phyloP scores from a whole-genome alignment of 2,797 vertebrate species.

The Pangasius macronema region DNA sequence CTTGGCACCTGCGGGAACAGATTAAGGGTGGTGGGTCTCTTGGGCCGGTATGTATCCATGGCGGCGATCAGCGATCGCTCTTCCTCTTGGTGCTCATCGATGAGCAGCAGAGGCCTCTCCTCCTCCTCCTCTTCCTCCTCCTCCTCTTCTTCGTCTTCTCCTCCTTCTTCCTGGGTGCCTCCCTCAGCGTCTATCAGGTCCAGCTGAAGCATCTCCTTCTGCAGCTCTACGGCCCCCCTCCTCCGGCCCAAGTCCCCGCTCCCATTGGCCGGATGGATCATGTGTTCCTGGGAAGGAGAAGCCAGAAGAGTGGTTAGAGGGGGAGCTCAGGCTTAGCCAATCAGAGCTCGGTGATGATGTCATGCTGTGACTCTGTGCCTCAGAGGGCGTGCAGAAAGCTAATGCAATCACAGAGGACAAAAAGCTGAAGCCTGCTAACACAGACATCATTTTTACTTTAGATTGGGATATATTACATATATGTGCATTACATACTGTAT shows the following conservation, averaged over 20 bases:
- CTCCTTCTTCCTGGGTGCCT: slow-evolving; percentile 61
- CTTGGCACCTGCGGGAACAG: slow-evolving; percentile 94
- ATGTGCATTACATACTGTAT: neutral
- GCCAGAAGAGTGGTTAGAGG: slow-evolving; percentile 52
- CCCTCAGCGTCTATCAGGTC: slow-evolving; percentile 88
- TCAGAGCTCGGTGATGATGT: slow-evolving; percentile 72
- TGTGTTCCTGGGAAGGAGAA: slow-evolving; percentile 77
- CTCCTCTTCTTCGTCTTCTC: slow-evolving; percentile 68
- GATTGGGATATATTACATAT: neutral
- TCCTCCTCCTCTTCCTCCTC: slow-evolving; percentile 70
- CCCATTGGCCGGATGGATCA: slow-evolving; percentile 75
- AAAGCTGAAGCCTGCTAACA: slow-evolving; percentile 45
- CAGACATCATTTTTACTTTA: slow-evolving; percentile 9
- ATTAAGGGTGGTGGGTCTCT: slow-evolving; percentile 94
- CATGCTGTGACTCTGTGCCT: slow-evolving; percentile 60
- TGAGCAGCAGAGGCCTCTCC: slow-evolving; percentile 67
- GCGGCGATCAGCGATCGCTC: slow-evolving; percentile 67
- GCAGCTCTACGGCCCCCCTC: slow-evolving; percentile 75
- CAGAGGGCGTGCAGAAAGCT: slow-evolving; percentile 52
- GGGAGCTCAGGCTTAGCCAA: slow-evolving; percentile 66
- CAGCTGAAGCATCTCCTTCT: slow-evolving; percentile 87
- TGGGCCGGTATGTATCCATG: slow-evolving; percentile 91
- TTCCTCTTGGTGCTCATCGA: slow-evolving; percentile 53
- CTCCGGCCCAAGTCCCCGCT: slow-evolving; percentile 66
- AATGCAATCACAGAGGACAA: slow-evolving; percentile 59